phyloP scores from a whole-genome alignment of 2,797 vertebrate species.

The Tarsius wallacei region DNA sequence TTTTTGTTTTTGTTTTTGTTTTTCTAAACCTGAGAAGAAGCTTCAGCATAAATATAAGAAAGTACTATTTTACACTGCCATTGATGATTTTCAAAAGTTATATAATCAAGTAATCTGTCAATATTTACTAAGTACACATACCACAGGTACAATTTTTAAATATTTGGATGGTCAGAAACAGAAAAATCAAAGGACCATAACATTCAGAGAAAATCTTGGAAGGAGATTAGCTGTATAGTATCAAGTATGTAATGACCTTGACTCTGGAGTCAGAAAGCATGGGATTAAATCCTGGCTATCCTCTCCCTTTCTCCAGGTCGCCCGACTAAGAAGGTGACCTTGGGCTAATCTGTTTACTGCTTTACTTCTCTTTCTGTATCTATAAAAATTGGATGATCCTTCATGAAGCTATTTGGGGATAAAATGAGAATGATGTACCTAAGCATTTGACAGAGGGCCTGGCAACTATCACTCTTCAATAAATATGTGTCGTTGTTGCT shows the following conservation, averaged over 20 bases:
- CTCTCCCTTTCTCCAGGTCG: neutral
- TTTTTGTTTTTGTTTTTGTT: neutral
- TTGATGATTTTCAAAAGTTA: neutral
- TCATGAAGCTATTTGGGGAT: conserved; percentile 21
- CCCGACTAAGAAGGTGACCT: conserved; percentile 44
- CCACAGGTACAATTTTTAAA: neutral
- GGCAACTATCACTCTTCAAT: neutral
- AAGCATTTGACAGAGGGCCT: conserved; percentile 18
- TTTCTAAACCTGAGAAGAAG: conserved; percentile 64
- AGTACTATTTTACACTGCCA: neutral
- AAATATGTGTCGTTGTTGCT: neutral
- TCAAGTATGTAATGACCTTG: neutral
- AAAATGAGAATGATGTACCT: conserved; percentile 30
- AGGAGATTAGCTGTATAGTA: neutral
- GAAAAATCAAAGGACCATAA: neutral
- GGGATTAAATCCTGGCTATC: neutral
- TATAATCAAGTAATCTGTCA: neutral
- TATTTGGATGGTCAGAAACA: conserved; percentile 32
- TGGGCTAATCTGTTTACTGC: conserved; percentile 33
- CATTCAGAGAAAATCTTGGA: neutral
- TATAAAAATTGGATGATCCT: conserved; percentile 48
- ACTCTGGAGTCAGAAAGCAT: neutral
- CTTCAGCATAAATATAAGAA: neutral
- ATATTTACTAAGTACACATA: neutral
- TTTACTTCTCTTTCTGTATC: conserved; percentile 65